Percentiles rank a stretch among this genome's conserved stretches.
Conservation (phyloP, 2,797 vertebrate species). For the Podarcis siculus region DNA sequence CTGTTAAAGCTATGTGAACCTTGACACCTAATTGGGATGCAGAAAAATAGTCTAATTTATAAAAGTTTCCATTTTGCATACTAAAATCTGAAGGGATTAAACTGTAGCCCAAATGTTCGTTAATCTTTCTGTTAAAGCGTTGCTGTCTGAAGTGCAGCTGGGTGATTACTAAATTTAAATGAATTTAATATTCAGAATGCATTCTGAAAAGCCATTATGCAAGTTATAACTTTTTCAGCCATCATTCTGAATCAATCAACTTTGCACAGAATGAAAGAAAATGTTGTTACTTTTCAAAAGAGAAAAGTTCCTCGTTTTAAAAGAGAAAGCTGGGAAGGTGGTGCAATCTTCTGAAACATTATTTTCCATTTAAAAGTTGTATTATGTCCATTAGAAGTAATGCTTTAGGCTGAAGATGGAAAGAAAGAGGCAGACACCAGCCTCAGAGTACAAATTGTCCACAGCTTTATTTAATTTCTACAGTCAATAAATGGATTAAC, state of each 20-base stretch:
- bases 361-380: neutral
- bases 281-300: slow-evolving; percentile 31
- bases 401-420: neutral
- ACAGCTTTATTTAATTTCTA: neutral
- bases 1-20: slow-evolving; percentile 60
- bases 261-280: slow-evolving; percentile 56
- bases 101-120: slow-evolving; percentile 60
- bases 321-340: neutral
- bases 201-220: slow-evolving; percentile 58
- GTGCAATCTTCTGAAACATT: neutral
- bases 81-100: slow-evolving; percentile 68
- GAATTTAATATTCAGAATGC: slow-evolving; percentile 61
- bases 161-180: slow-evolving; percentile 64
- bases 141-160: slow-evolving; percentile 62
- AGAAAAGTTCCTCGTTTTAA: neutral
- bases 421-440: neutral
- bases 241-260: slow-evolving; percentile 48
- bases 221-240: slow-evolving; percentile 46
- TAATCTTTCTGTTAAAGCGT: slow-evolving; percentile 64
- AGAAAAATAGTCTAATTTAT: slow-evolving; percentile 63
- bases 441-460: neutral
- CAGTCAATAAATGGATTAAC: neutral
- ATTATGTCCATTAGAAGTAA: neutral
- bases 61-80: slow-evolving; percentile 58
- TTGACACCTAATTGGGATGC: slow-evolving; percentile 64